Evolutionary conservation across 1,140 invertebrate genomes (phyloP), one percentile per base, ranked within the genome.

Genomic region (Drosophila ercepeae): DNA sequence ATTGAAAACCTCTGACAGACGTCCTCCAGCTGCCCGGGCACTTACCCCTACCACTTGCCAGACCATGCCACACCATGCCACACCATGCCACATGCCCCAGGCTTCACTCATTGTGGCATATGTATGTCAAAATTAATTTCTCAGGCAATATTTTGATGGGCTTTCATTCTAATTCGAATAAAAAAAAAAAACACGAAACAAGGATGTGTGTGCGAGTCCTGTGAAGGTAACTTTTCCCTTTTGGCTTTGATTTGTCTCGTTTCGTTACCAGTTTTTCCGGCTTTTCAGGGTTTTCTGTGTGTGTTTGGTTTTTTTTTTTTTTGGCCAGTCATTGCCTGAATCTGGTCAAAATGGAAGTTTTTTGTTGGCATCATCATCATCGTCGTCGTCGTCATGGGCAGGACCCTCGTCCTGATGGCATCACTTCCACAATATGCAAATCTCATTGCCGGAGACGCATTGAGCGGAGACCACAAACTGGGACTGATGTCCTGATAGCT

Each of bases 121-220:
- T 84, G 79, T 72, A 72, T 84, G 79, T 84, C 79, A 84, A 84
- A 84, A 84, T 84, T 84, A 84, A 84, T 84, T 84, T 76, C 76
- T 67, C 69, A 69, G 60, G 61, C 67, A 86, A 75, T 83, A 79
- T 84, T 84, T 84, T 84, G 79, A 84, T 75, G 83, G 75, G 57
- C 74, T 79, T 72, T 86, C 81, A 72, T 72, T 61, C 67, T 75
- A 83, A 84, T 49, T 18, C 18, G 4, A 19, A 16, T 8, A 5
- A 21, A 21, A 21, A 13, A 25, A 51, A 21, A 0, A 1, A 18
- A 11, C 5, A 16, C 14, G 48, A 27, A 18, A 32, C 46, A 27
- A 18, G 42, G 2, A 25, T 34, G 32, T 29, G 11, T 8, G 34
- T 4, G 54, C 39, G 54, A 29, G 16, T 39, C 45, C 49, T 25